Conservation (phyloP, 1,140 invertebrate species). For the Trichoplusia ni region DNA sequence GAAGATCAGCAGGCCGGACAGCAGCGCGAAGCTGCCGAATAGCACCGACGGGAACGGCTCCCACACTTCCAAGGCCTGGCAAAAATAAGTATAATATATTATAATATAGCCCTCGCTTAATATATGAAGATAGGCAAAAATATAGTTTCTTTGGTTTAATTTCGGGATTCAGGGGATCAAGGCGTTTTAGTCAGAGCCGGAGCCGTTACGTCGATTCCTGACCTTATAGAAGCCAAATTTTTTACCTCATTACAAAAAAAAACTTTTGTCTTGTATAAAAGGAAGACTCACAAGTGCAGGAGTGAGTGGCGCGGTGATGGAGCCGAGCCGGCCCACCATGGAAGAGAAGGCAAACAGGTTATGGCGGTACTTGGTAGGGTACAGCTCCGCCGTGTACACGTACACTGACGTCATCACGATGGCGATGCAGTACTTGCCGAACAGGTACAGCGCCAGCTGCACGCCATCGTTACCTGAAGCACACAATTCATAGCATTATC, state of each 20-base stretch:
- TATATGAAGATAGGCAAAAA: no score
- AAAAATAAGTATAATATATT: not conserved
- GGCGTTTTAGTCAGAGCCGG: no score
- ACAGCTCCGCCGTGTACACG: constrained; percentile 87
- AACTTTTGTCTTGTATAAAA: no score
- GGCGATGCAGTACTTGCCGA: constrained; percentile 88
- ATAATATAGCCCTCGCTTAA: no score
- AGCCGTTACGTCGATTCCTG: no score
- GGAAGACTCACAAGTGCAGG: constrained; percentile 72
- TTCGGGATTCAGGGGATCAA: no score
- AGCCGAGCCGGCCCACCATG: constrained; percentile 87
- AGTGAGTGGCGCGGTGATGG: constrained; percentile 87
- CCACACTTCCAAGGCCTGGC: constrained; percentile 49
- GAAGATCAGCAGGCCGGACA: constrained; percentile 83
- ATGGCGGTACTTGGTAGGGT: constrained; percentile 85
- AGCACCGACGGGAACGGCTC: constrained; percentile 83
- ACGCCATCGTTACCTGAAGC: constrained; percentile 45
- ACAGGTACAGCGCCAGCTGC: constrained; percentile 83
- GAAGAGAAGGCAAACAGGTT: constrained; percentile 86
- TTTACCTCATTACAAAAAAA: no score
- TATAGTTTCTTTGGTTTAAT: no score
- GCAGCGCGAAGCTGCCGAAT: constrained; percentile 83
- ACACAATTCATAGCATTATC: not conserved
- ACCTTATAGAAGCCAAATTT: no score
- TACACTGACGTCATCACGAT: constrained; percentile 86